Percentiles rank a stretch among this genome's conserved stretches.
Conservation (phyloP, 2,888 invertebrate species). For the Pteria penguin region DNA sequence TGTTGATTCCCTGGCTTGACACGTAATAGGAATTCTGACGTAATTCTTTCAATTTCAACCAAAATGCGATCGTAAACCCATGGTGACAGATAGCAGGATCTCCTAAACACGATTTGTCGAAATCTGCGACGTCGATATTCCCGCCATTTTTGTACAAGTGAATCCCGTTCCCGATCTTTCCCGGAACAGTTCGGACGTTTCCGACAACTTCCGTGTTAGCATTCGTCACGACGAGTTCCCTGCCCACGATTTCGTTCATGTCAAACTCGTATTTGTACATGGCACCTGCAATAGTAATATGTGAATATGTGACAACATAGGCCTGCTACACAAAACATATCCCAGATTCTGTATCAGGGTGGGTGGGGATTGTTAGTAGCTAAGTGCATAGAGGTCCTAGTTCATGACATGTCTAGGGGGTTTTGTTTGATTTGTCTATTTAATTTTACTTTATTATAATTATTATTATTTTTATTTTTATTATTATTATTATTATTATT, state of each 20-base stretch:
- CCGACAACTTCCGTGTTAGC: conserved; percentile 58
- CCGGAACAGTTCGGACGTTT: conserved; percentile 55
- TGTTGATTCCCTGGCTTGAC: conserved; percentile 67
- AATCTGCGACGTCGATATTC: conserved; percentile 69
- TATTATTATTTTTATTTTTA: no score
- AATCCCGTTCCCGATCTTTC: conserved; percentile 65
- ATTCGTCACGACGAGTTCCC: conserved; percentile 50
- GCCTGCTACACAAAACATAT: no score
- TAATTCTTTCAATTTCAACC: conserved; percentile 69
- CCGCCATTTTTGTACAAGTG: conserved; percentile 63
- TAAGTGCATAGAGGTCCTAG: no score
- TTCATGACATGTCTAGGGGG: no score
- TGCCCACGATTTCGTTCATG: conserved; percentile 65
- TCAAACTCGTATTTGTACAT: conserved; percentile 70
- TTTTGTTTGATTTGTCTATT: no score
- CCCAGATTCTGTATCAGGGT: no score
- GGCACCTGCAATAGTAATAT: conserved; percentile 75
- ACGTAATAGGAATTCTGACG: conserved; percentile 60
- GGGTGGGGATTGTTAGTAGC: no score
- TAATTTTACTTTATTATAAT: no score
- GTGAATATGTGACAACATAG: no score
- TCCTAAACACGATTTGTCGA: conserved; percentile 70
- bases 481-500: no score
- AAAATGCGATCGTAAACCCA: conserved; percentile 73
- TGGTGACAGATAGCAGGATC: conserved; percentile 69